Conservation (phyloP, 2,113 vertebrate species). For the Neodontobutis hainanensis region DNA sequence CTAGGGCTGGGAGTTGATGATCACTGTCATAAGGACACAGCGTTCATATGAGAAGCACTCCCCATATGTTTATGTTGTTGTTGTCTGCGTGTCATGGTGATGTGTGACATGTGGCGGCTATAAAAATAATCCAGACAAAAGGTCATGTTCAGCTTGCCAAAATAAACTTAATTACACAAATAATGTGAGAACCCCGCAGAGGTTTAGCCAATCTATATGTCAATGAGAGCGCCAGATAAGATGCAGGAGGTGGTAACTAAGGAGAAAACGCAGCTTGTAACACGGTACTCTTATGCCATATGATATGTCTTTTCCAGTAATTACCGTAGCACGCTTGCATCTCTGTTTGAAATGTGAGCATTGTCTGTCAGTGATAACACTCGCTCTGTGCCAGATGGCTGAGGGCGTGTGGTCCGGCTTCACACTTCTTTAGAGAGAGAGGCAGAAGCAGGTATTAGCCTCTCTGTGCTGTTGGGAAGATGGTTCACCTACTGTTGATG, state of each 20-base stretch:
- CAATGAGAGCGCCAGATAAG: slow-evolving; percentile 48
- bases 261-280: slow-evolving; percentile 70
- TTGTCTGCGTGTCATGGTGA: background rate
- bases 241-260: slow-evolving; percentile 58
- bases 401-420: slow-evolving; percentile 42
- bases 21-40: background rate
- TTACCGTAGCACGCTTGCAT: slow-evolving; percentile 57
- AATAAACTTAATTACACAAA: slow-evolving; percentile 70
- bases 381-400: slow-evolving; percentile 57
- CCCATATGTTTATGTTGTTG: background rate
- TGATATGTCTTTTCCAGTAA: slow-evolving; percentile 71
- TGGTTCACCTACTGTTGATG: background rate
- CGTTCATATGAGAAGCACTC: background rate
- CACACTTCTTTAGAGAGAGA: slow-evolving; percentile 63
- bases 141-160: slow-evolving; percentile 56
- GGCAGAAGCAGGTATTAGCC: slow-evolving; percentile 32
- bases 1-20: too few relatives aligned
- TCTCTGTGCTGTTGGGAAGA: background rate
- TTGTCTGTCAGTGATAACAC: slow-evolving; percentile 59
- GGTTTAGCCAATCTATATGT: slow-evolving; percentile 67
- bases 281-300: slow-evolving; percentile 49
- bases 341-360: slow-evolving; percentile 61
- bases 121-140: slow-evolving; percentile 42
- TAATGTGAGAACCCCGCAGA: slow-evolving; percentile 66
- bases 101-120: slow-evolving; percentile 3